These are phyloP conservation scores for Myioborus melanocephalus DNA, from an alignment of 2,797 vertebrate genomes.

Conservation along the genomic window DNA sequence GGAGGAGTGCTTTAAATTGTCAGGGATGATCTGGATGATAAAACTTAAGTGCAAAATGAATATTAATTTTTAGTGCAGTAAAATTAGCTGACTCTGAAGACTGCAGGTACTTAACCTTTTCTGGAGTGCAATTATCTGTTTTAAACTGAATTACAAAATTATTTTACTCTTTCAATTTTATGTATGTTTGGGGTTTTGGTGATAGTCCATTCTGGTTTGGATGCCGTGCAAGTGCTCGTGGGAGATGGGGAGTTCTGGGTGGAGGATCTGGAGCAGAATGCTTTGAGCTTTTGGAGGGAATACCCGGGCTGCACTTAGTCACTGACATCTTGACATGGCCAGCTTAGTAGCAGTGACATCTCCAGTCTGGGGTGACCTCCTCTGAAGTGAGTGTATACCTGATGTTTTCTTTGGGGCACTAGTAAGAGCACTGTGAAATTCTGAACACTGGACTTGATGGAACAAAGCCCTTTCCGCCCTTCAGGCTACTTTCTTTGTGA, in stretches of 20 bases:
- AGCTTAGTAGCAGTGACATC: neutral
- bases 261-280: neutral
- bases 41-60: slow-evolving; percentile 36
- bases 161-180: neutral
- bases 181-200: neutral
- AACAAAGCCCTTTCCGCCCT: neutral
- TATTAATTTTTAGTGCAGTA: slow-evolving; percentile 53
- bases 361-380: neutral
- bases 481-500: neutral
- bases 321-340: neutral
- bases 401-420: neutral
- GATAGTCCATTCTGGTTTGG: neutral
- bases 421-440: neutral
- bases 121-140: neutral
- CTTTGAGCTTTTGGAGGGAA: neutral
- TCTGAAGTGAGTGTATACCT: neutral
- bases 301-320: neutral
- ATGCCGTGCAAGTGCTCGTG: accelerated
- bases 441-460: neutral
- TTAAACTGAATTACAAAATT: neutral
- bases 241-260: neutral
- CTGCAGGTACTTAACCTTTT: slow-evolving; percentile 44
- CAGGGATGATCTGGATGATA: slow-evolving; percentile 41
- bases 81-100: slow-evolving; percentile 42
- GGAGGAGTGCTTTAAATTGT: slow-evolving; percentile 33